Base-by-base conservation (phyloP, 1,140 invertebrate species). In the Chionoecetes opilio region DNA sequence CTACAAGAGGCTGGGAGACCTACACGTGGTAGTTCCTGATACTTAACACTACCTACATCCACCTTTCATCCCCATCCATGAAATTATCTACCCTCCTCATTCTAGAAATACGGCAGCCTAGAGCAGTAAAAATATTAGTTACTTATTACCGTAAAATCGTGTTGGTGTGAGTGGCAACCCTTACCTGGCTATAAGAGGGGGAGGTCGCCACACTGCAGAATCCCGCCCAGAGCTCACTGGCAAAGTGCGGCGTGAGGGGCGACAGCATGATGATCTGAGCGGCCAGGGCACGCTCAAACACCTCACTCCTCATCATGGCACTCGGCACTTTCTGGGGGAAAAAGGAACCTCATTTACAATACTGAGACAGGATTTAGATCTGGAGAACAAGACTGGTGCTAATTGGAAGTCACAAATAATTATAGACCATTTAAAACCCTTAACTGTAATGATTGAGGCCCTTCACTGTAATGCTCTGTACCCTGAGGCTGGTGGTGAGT, bases 211-310 rank as follows among this genome's bases (percentile, higher is more conserved):
- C 88, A 53, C 86, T 96, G 38, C 53, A 92, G 96, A 99, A 98
- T 46, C 98, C 98, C 41, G 98, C 97, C 99, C 99, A 99, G 41
- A 99, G 97, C 97, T 99, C 99, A 0, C 98, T 98, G 14, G 98
- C 98, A 97, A 99, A 99, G 97, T 99, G 98, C 11, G 99, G 99
- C 6, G 98, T 98, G 96, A 99, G 97, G 0, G 99, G 99, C 3
- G 98, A 98, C 3, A 99, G 96, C 98, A 99, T 98, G 93, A 99
- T 98, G 87, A 99, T 98, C 96, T 99, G 98, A 21, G 97, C 97
- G 29, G 98, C 98, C 89, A 99, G 97, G 17, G 98, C 98, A 96
- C 98, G 97, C 97, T 99, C 98, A 97, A 98, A 99, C 96, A 99
- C 98, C n/a, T 97, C 97, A 96, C 98, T 98, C 94, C 97, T 97